These are phyloP conservation scores for Centropristis striata DNA, from an alignment of 2,113 vertebrate genomes.

Conservation along the genomic window DNA sequence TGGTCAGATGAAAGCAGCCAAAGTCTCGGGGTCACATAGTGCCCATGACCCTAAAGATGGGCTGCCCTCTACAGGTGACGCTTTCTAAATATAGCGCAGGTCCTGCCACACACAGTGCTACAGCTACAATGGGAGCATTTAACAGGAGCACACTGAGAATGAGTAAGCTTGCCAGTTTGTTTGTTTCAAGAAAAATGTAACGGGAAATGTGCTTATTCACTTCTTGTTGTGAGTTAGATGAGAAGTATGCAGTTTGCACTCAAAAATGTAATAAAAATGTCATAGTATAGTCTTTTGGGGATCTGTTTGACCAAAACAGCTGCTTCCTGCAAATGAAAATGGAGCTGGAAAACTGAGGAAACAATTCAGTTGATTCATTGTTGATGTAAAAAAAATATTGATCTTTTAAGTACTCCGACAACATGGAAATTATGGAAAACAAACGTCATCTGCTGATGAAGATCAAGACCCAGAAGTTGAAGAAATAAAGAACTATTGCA, in stretches of 20 bases:
- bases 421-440: no score
- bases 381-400: no score
- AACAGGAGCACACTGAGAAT: slow-evolving; percentile 4
- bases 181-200: neutral
- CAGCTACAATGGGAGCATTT: slow-evolving; percentile 21
- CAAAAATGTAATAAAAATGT: no score
- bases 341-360: no score
- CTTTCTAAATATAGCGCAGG: slow-evolving; percentile 50
- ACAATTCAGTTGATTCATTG: no score
- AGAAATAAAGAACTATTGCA: no score
- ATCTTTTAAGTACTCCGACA: no score
- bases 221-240: neutral
- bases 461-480: no score
- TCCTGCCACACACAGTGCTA: slow-evolving; percentile 56
- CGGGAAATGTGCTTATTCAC: neutral
- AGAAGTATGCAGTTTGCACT: neutral
- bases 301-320: no score
- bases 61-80: slow-evolving; percentile 34
- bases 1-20: neutral
- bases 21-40: slow-evolving; percentile 15
- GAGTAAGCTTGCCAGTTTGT: neutral
- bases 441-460: no score
- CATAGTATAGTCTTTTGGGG: no score
- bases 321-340: no score
- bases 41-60: slow-evolving; percentile 23